Percentiles rank a stretch among this genome's conserved stretches.
Evolutionary conservation across 1,140 invertebrate species (phyloP).

Genomic region (Lasioglossum baleicum): DNA sequence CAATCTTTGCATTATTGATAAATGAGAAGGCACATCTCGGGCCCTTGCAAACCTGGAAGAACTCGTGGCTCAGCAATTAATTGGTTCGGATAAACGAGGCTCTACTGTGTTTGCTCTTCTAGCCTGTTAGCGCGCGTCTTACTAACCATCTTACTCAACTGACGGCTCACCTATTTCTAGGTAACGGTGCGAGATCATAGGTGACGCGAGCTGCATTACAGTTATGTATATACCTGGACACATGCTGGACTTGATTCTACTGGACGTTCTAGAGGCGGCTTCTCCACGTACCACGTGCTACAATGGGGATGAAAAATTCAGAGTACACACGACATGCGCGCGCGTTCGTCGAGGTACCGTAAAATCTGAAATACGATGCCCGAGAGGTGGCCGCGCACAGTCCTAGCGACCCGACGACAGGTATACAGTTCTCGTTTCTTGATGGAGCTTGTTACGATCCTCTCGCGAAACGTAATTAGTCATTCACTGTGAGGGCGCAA

Average conservation of each 20-base stretch:
- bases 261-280: slow-evolving; percentile 6
- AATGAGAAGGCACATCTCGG: no score
- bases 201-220: slow-evolving; percentile 66
- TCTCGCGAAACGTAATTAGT: no score
- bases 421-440: no score
- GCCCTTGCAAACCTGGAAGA: no score
- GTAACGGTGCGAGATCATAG: slow-evolving; percentile 67
- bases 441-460: no score
- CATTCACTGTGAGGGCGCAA: no score
- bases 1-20: no score
- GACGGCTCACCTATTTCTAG: slow-evolving; percentile 52
- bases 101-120: neutral
- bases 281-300: neutral
- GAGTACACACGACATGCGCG: neutral
- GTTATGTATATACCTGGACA: slow-evolving; percentile 40
- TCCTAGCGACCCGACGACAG: no score
- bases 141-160: neutral
- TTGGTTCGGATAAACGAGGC: no score
- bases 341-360: neutral
- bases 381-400: no score
- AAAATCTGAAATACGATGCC: slow-evolving; percentile 13
- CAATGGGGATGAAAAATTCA: slow-evolving; percentile 2
- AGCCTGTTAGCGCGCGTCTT: neutral
- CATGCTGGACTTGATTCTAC: slow-evolving; percentile 22
- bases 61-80: no score